phyloP scores from a whole-genome alignment of 1,140 invertebrate species.

The Leptonema lineaticorne region DNA sequence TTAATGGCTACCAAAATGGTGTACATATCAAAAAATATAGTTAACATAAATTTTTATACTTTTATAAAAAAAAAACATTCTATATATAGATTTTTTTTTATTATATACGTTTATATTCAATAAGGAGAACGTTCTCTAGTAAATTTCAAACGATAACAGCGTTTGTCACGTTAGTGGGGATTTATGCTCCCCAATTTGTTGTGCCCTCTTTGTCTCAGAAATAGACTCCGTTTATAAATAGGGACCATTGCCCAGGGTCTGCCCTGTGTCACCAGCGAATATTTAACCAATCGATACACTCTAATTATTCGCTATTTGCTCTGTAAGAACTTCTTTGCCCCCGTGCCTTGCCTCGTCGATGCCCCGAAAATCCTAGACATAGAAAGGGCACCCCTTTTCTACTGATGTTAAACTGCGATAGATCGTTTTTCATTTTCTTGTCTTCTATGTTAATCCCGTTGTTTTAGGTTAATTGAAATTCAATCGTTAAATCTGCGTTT shows the following conservation, averaged over 20 bases:
- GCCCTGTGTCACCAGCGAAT: conserved; percentile 8
- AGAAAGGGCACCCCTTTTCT: too few species aligned
- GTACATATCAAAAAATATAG: too few species aligned
- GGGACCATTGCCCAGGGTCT: conserved; percentile 8
- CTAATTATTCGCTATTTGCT: conserved; percentile 23
- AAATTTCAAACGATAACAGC: conserved; percentile 28
- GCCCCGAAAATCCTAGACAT: too few species aligned
- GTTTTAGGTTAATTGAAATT: too few species aligned
- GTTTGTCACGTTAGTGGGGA: conserved; percentile 23
- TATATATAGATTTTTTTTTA: too few species aligned
- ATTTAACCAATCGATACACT: conserved; percentile 27
- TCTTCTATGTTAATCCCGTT: too few species aligned
- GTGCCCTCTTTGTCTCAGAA: conserved; percentile 5
- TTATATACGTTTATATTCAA: conserved; percentile 19
- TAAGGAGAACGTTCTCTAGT: conserved; percentile 11
- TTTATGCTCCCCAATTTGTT: conserved; percentile 31
- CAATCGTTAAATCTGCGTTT: too few species aligned
- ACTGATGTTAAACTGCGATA: too few species aligned
- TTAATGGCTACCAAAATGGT: too few species aligned
- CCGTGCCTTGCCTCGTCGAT: neutral
- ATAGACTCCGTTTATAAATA: conserved; percentile 28
- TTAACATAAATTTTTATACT: too few species aligned
- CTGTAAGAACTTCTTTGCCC: neutral
- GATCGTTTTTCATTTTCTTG: too few species aligned
- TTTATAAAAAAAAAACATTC: too few species aligned